Evolutionary conservation across 1,140 invertebrate species (phyloP).

Genomic region (Microplitis demolitor): DNA sequence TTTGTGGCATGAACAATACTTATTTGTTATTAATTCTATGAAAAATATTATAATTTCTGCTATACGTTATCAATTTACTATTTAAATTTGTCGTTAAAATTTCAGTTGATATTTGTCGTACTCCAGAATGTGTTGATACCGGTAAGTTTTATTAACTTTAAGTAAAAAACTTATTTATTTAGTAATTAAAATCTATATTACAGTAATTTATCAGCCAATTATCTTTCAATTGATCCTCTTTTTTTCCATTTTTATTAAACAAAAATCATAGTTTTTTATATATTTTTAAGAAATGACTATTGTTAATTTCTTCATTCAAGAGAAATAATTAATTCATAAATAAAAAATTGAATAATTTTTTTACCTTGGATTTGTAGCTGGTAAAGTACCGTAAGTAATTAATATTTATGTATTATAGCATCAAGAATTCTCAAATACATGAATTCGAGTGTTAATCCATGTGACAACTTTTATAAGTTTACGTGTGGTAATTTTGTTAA

Average conservation of each 20-base stretch:
- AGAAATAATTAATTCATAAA: too few relatives aligned
- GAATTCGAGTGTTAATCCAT: constrained; percentile 68
- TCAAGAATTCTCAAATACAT: constrained; percentile 64
- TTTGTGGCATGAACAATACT: too few relatives aligned
- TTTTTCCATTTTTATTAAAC: too few relatives aligned
- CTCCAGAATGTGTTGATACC: constrained; percentile 71
- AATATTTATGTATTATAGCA: constrained; percentile 43
- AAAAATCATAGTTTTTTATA: too few relatives aligned
- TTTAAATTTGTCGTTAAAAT: constrained; percentile 26
- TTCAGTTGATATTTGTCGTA: constrained; percentile 63
- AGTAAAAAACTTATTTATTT: not conserved
- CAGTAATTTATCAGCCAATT: not conserved
- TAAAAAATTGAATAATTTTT: not conserved
- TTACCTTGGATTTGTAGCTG: too few relatives aligned
- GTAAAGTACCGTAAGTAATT: not conserved
- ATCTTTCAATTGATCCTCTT: too few relatives aligned
- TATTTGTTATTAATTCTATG: too few relatives aligned
- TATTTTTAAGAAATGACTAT: too few relatives aligned
- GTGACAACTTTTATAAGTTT: constrained; percentile 82
- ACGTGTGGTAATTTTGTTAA: constrained; percentile 61
- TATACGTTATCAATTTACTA: too few relatives aligned
- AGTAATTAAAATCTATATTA: too few relatives aligned
- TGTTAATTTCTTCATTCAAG: too few relatives aligned
- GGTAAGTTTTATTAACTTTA: constrained; percentile 47
- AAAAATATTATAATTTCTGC: too few relatives aligned